Conservation (phyloP, 2,113 vertebrate species). For the Ia io region DNA sequence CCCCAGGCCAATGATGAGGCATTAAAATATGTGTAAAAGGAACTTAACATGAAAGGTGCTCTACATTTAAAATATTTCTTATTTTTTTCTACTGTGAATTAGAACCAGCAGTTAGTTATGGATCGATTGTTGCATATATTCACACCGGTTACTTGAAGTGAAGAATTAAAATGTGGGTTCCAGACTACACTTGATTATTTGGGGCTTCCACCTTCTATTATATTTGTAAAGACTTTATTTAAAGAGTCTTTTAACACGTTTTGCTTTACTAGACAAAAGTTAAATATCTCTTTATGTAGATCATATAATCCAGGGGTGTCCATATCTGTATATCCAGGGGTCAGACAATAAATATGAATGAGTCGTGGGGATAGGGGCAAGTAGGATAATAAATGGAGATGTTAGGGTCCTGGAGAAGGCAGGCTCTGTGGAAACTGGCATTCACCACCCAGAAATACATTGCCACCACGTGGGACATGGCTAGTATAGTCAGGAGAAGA, state of each 20-base stretch:
- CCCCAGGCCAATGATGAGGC: neutral
- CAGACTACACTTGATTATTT: neutral
- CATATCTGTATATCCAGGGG: neutral
- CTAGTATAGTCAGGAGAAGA: neutral
- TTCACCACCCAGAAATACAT: neutral
- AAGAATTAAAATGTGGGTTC: neutral
- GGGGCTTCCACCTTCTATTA: neutral
- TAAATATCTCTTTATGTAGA: neutral
- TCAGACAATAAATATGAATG: neutral
- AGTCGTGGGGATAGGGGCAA: neutral
- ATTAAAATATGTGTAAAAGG: neutral
- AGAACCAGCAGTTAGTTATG: neutral
- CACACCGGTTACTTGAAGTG: neutral
- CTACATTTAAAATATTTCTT: constrained; percentile 20
- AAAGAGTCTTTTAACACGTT: neutral
- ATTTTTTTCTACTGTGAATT: neutral
- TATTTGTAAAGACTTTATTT: neutral
- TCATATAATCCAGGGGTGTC: neutral
- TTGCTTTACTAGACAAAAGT: neutral
- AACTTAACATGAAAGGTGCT: neutral
- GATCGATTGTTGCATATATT: neutral
- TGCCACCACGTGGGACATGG: neutral
- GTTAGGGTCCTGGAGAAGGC: neutral
- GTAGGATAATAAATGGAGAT: neutral
- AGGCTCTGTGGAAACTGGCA: neutral